Base-by-base conservation (phyloP, 2,113 vertebrate genomes). In the Lathamus discolor region DNA sequence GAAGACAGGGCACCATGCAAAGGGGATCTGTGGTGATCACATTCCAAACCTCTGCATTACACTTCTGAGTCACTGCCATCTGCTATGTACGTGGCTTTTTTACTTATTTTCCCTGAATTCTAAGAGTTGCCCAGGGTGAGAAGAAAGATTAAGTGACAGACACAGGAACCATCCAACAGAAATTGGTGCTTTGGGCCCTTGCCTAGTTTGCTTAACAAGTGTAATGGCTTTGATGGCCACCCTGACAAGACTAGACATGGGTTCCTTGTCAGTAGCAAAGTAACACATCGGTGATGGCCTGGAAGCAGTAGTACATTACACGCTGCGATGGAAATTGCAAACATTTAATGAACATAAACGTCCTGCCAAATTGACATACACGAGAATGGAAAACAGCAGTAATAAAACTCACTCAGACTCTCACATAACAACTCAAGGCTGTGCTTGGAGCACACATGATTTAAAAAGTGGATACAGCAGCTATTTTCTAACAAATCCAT, bases 301-400 rank as follows among this genome's bases (percentile, higher is more conserved):
- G 59, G 62, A 49, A 86, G 89, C 88, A 49, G 86, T 11, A 90
- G 48, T 10, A 89, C 52, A 17, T 57, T 69, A 89, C 83, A 79
- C 2, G 3, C 59, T 57, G 49, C 49, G 46, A 44, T 35, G 57
- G 44, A 78, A 95, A 95, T 3, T 27, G 77, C 39, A 87, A 82
- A 62, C 62, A 20, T 84, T 89, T 96, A 95, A 96, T 84, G 90
- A 94, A 87, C 83, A 69, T 63, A 91, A 96, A 93, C 1, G 0
- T 73, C 81, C 93, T 84, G 52, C 73, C 86, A 85, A 82, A 93
- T 3, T 92, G 92, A 79, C 73, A 33, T 2, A 16, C 57, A 66
- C 0, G 3, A 82, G 77, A 77, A 86, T 67, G 52, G 90, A 72
- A 93, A 94, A 39, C 22, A 75, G 88, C 46, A 73, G 80, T 35